A percentile compares a stretch with the other conserved stretches of the same genome.
Evolutionary conservation across 2,888 invertebrate genomes (phyloP).

Genomic region (Cylindroiulus punctatus): DNA sequence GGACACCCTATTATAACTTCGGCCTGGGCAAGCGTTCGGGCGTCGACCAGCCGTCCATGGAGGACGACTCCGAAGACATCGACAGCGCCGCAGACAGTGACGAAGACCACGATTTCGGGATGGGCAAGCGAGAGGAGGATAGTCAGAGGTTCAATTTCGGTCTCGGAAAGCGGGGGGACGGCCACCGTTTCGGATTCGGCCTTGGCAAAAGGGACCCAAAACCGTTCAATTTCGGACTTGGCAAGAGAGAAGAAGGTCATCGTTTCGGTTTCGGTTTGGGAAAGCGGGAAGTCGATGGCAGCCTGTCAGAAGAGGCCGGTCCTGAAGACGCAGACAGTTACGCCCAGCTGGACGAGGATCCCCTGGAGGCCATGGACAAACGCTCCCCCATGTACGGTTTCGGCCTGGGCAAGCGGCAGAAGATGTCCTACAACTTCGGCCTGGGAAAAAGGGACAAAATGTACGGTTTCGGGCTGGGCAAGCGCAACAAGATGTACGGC

Average conservation of each 20-base stretch:
- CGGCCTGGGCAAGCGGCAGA: slow-evolving; percentile 53
- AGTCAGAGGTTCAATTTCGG: slow-evolving; percentile 53
- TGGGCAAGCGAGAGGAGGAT: slow-evolving; percentile 36
- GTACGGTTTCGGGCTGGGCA: slow-evolving; percentile 54
- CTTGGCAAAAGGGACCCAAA: slow-evolving; percentile 50
- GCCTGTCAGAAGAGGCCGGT: background rate
- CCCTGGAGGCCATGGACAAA: slow-evolving; percentile 5
- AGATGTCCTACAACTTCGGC: slow-evolving; percentile 44
- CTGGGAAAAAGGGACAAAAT: slow-evolving; percentile 53
- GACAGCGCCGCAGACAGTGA: background rate
- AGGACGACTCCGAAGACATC: background rate
- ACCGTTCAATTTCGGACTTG: slow-evolving; percentile 51
- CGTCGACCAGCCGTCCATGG: background rate
- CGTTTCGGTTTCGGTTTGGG: slow-evolving; percentile 49
- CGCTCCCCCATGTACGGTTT: slow-evolving; percentile 48
- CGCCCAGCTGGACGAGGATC: background rate
- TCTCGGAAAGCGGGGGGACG: slow-evolving; percentile 50
- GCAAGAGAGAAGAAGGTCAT: slow-evolving; percentile 10
- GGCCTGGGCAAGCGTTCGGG: slow-evolving; percentile 53
- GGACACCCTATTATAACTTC: slow-evolving; percentile 55
- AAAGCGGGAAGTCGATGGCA: background rate
- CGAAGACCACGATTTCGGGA: slow-evolving; percentile 51
- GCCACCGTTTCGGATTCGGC: slow-evolving; percentile 51
- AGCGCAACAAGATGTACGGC: slow-evolving; percentile 26
- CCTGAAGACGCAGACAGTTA: background rate